Percentiles rank a stretch among this genome's conserved stretches.
Conservation (phyloP, 1,140 invertebrate genomes). For the Matsumurasca onukii region DNA sequence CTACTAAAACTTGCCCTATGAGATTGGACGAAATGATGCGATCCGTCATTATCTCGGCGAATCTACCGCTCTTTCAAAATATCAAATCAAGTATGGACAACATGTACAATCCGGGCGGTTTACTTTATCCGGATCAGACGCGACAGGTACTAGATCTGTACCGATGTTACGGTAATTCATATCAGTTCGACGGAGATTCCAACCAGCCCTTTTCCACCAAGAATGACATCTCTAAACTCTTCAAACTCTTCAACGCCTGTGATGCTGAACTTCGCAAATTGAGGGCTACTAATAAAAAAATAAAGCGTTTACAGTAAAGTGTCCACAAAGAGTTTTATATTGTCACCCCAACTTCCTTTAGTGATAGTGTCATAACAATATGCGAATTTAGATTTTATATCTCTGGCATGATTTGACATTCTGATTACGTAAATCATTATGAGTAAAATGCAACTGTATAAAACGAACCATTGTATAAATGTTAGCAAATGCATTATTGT, state of each 20-base stretch:
- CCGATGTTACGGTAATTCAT: conserved; percentile 1
- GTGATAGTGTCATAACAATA: background rate
- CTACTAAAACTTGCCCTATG: background rate
- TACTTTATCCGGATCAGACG: background rate
- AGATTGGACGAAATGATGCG: conserved; percentile 13
- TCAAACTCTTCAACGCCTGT: background rate
- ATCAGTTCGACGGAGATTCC: background rate
- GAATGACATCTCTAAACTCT: background rate
- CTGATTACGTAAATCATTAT: too few species aligned
- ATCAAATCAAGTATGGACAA: background rate
- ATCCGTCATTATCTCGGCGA: background rate
- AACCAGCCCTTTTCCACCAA: background rate
- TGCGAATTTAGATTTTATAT: background rate
- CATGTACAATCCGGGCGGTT: background rate
- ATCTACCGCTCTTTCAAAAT: conserved; percentile 1
- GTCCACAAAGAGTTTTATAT: background rate
- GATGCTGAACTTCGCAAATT: too few species aligned
- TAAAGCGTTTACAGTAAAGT: background rate
- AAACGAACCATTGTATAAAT: too few species aligned
- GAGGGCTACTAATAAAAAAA: background rate
- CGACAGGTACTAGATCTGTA: background rate
- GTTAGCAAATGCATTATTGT: too few species aligned
- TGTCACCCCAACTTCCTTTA: background rate
- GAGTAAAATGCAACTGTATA: too few species aligned
- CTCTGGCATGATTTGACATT: too few species aligned